Evolutionary conservation across 2,888 invertebrate species (phyloP), one percentile per base, ranked within the genome.

Genomic region (Julus scanicus): DNA sequence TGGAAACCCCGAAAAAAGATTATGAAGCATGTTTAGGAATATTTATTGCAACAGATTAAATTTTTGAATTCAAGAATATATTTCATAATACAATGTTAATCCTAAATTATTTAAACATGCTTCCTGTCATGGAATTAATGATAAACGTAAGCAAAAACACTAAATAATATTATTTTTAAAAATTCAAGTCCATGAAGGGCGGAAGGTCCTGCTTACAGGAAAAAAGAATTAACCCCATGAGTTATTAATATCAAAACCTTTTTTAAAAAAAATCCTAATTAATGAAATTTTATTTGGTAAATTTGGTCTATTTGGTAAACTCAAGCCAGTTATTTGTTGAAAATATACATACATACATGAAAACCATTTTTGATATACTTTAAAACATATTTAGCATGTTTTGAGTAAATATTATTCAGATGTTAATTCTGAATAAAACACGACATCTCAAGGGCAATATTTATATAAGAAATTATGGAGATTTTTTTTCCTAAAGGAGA

Each of bases 41-140:
- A 71, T 71, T 71, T 71, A 71, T 71, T 71, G 29, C 71, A 9
- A 2, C 20, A 71, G 71, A 71, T 71, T 71, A 71, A 29, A 71
- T 20, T 20, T 71, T 71, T 71, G 71, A 71, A 71, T 29, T 71
- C 57, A 29, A 71, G 29, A 71, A 20, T 71, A 71, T 71, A 71
- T 71, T 71, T 71, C 8, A 29, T 29, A 29, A 11, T 9, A 71
- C n/a, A 71, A 71, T 71, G 71, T 71, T 29, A 29, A 71, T 29
- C 29, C 71, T 20, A 5, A 8, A 5, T 71, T 20, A 29, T 71
- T 71, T 71, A 71, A 71, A 71, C 71, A 29, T 29, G 71, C 20
- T 71, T 29, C 71, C 20, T 71, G 20, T 71, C 71, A 71, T 71
- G 29, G 9, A 71, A 71, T 71, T 71, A 71, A 71, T 29, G 29